Evolutionary conservation across 2,888 invertebrate species (phyloP).

Genomic region (Griposia aprilina): DNA sequence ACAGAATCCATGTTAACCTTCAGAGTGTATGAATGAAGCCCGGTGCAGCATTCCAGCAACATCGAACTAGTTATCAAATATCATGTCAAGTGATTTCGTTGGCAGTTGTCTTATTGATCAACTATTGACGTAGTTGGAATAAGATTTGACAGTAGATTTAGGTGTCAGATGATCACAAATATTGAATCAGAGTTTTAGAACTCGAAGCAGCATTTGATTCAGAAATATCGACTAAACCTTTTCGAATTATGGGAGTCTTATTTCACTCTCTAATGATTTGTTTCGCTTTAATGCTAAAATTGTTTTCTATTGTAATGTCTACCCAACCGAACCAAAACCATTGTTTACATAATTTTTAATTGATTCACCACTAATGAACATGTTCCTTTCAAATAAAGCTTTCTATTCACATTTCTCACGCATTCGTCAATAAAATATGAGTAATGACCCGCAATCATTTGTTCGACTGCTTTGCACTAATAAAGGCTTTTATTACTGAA

Average conservation of each 20-base stretch:
- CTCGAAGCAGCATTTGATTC: background rate
- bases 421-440: slow-evolving; percentile 56
- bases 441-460: slow-evolving; percentile 70
- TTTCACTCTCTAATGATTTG: background rate
- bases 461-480: slow-evolving; percentile 63
- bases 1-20: background rate
- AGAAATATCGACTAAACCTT: background rate
- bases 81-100: slow-evolving; percentile 14
- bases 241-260: background rate
- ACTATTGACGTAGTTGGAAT: slow-evolving; percentile 13
- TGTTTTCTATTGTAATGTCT: background rate
- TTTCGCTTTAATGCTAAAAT: background rate
- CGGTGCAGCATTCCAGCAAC: slow-evolving; percentile 18
- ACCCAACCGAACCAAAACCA: background rate
- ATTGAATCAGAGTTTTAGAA: background rate
- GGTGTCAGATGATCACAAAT: background rate
- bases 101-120: slow-evolving; percentile 16
- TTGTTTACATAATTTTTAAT: slow-evolving; percentile 20
- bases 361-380: slow-evolving; percentile 35
- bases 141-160: background rate
- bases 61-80: slow-evolving; percentile 20
- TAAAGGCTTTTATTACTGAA: slow-evolving; percentile 55
- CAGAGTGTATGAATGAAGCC: background rate
- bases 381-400: slow-evolving; percentile 16
- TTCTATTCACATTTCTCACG: slow-evolving; percentile 54